These are phyloP conservation scores for Bombus impatiens DNA, from an alignment of 1,140 invertebrate species.

Conservation along the genomic window DNA sequence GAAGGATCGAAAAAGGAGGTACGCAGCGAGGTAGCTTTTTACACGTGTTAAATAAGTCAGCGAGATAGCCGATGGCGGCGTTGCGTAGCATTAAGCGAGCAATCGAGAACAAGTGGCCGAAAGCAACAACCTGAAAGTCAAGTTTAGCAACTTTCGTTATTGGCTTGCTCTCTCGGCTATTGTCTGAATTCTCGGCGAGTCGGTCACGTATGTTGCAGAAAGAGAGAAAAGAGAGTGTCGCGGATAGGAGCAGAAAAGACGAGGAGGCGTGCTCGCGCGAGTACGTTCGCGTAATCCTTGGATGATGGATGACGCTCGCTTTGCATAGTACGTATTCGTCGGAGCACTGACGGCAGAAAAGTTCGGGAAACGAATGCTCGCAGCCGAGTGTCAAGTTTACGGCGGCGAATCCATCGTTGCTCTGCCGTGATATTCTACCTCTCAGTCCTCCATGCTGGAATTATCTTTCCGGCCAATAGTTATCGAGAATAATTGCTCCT, in stretches of 20 bases:
- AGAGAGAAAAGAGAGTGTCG: constrained; percentile 25
- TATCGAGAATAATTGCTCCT: background rate
- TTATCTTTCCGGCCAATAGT: background rate
- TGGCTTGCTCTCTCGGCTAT: constrained; percentile 32
- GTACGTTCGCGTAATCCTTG: constrained; percentile 37
- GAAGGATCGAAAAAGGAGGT: background rate
- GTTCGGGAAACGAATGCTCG: background rate
- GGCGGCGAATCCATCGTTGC: constrained; percentile 16
- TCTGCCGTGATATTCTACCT: background rate
- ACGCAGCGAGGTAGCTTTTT: background rate
- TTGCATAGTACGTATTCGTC: constrained; percentile 20
- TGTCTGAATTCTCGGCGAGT: constrained; percentile 42
- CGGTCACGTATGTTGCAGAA: background rate
- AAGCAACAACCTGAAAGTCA: constrained; percentile 53
- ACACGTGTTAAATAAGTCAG: constrained; percentile 28
- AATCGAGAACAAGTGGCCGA: constrained; percentile 54
- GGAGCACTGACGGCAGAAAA: background rate
- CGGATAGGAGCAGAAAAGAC: constrained; percentile 25
- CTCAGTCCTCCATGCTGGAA: background rate
- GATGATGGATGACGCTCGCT: constrained; percentile 54
- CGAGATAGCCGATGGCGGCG: background rate
- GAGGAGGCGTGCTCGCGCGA: constrained; percentile 3
- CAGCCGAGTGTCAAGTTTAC: constrained; percentile 39
- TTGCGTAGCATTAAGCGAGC: constrained; percentile 24
- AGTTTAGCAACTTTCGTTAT: constrained; percentile 55